phyloP scores from a whole-genome alignment of 2,797 vertebrate species.

The Eutrigla gurnardus region DNA sequence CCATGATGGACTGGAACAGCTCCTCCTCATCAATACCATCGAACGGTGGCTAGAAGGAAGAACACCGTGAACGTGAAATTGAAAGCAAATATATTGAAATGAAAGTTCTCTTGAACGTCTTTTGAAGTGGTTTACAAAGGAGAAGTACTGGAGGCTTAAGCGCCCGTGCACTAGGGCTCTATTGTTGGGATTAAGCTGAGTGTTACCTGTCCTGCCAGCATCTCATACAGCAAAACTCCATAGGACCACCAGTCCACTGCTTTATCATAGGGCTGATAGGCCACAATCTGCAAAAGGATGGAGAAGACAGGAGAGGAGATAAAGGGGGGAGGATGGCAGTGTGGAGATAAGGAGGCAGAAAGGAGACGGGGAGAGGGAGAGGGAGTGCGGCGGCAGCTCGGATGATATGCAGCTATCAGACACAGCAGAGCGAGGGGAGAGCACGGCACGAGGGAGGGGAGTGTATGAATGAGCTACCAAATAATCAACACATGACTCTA shows the following conservation, averaged over 20 bases:
- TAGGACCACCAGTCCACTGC: constrained; percentile 96
- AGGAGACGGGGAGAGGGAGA: constrained; percentile 36
- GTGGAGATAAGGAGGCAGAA: constrained; percentile 33
- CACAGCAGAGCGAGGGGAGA: constrained; percentile 8
- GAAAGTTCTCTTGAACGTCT: constrained; percentile 38
- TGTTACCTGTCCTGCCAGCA: constrained; percentile 92
- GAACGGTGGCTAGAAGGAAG: constrained; percentile 87
- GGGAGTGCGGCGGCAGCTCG: constrained; percentile 15
- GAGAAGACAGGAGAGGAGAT: constrained; percentile 44
- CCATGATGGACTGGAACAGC: constrained; percentile 95
- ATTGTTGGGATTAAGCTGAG: constrained; percentile 33
- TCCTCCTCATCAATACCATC: constrained; percentile 95
- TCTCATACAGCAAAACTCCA: constrained; percentile 92
- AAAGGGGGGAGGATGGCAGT: constrained; percentile 36
- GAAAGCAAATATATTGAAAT: constrained; percentile 43
- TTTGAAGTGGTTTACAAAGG: constrained; percentile 58
- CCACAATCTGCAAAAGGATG: constrained; percentile 86
- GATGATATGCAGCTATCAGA: constrained; percentile 36
- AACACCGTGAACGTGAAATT: constrained; percentile 35
- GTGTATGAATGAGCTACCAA: constrained; percentile 51
- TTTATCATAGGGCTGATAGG: constrained; percentile 92
- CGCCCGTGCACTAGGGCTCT: constrained; percentile 1
- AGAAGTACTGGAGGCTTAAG: constrained; percentile 33
- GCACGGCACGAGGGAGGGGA: constrained; percentile 34
- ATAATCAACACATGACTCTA: constrained; percentile 53